Base-by-base conservation (phyloP, 2,888 invertebrate species). In the Amphipyra tragopoginis region DNA sequence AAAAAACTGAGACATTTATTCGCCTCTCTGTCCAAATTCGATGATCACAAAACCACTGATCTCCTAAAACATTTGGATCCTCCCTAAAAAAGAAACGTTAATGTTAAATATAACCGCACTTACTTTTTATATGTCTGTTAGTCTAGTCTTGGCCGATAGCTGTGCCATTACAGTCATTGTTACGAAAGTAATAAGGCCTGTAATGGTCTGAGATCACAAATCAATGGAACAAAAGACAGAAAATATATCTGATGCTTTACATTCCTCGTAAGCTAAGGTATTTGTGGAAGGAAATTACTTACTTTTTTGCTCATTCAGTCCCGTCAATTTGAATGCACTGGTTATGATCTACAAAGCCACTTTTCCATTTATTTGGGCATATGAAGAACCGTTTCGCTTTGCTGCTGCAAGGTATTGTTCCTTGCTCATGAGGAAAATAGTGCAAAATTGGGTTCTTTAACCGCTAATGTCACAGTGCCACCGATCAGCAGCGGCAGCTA, bases 191-290 rank as follows among this genome's bases (percentile, higher is more conserved):
- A 73, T 76, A 76, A 65, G 48, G 43, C 15, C 44, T 11, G 38
- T 59, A 69, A 76, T 59, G 42, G 74, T 15, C 14, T 43, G 65
- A 54, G 42, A 53, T 42, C 40, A 69, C 29, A 68, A 71, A 71
- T 71, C 74, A 71, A 42, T 21, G 6, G 43, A 6, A 71, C 69
- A 73, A 73, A 53, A 50, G 70, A 56, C 43, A 48, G 40, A 47
- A 52, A 53, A 70, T 62, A 49, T 49, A 61, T 56, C 45, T 53
- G 56, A 62, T 53, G 52, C 52, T 62, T 72, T 45, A 62, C 62
- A 74, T 64, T 74, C 39, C 48, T 54, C 33, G 44, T 59, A 49
- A 47, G 62, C 53, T 57, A 56, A 53, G 49, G 42, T 21, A 49
- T 52, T 53, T 56, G n/a, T 43, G 38, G 50, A 40, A 43, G 10